These are phyloP conservation scores for Jaculus jaculus DNA, from an alignment of 2,113 vertebrate genomes.

Conservation along the genomic window DNA sequence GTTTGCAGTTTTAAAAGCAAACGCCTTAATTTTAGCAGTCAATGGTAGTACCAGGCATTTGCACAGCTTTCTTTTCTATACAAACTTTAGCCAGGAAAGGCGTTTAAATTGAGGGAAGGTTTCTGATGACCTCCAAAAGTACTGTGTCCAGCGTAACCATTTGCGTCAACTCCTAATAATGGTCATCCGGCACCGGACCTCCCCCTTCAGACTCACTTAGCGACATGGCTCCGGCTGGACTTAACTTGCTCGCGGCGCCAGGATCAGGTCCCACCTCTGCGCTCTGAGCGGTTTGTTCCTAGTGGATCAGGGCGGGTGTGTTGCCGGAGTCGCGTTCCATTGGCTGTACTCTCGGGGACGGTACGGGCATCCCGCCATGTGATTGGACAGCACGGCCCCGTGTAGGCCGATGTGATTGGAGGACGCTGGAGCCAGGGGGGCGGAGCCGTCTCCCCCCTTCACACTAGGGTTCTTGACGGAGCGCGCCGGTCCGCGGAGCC, in stretches of 20 bases:
- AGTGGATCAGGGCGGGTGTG: constrained; percentile 61
- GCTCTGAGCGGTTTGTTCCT: background rate
- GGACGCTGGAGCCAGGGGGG: constrained; percentile 36
- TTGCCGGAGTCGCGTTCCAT: constrained; percentile 67
- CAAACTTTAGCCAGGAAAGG: background rate
- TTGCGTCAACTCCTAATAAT: background rate
- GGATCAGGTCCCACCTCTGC: background rate
- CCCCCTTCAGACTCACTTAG: background rate
- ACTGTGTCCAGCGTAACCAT: background rate
- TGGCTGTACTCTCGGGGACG: constrained; percentile 65
- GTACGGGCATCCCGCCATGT: background rate
- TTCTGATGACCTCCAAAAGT: background rate
- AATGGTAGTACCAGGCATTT: background rate
- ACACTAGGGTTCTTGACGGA: constrained; percentile 53
- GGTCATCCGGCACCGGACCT: background rate
- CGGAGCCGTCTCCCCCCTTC: constrained; percentile 51
- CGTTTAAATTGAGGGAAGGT: background rate
- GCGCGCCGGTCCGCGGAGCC: constrained; percentile 48
- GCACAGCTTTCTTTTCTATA: background rate
- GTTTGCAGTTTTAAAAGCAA: background rate
- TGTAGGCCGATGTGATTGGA: constrained; percentile 76
- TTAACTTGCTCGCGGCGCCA: background rate
- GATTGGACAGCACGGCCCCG: constrained; percentile 70
- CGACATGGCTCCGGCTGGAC: background rate
- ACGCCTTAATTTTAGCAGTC: background rate